A percentile compares a stretch with the other conserved stretches of the same genome.
These are phyloP conservation scores for Perca schrenkii DNA, from an alignment of 2,113 vertebrate species.

Conservation along the genomic window DNA sequence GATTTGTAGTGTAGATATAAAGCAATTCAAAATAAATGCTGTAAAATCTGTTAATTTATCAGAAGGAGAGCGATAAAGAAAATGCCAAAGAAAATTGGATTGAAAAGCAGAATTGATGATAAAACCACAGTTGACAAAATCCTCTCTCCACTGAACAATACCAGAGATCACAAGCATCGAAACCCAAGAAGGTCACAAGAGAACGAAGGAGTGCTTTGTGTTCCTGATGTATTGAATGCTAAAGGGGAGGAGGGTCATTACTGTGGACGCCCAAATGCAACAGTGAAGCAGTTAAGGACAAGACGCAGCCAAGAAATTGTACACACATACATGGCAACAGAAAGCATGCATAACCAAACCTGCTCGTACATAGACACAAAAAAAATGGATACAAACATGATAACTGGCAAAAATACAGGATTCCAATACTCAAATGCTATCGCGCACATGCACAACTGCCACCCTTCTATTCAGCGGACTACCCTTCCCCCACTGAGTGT, in stretches of 20 bases:
- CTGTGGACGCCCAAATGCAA: background rate
- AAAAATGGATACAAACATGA: background rate
- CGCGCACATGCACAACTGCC: background rate
- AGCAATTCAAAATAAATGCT: background rate
- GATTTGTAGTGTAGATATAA: background rate
- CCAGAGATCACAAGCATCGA: background rate
- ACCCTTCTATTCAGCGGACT: background rate
- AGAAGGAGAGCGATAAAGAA: background rate
- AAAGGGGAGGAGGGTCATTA: background rate
- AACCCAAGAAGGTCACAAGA: background rate
- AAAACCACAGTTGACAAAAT: background rate
- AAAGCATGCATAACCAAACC: background rate
- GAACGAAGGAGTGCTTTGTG: background rate
- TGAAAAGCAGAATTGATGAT: background rate
- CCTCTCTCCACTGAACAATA: background rate
- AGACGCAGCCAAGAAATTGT: background rate
- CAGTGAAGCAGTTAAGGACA: background rate
- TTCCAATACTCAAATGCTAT: background rate
- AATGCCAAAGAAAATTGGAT: background rate
- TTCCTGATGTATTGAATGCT: background rate
- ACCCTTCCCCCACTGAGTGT: slow-evolving; percentile 24
- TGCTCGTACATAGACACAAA: background rate
- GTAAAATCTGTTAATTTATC: background rate
- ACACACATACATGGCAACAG: background rate
- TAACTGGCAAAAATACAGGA: background rate